phyloP scores from a whole-genome alignment of 2,797 vertebrate species.

The Falco berigora region DNA sequence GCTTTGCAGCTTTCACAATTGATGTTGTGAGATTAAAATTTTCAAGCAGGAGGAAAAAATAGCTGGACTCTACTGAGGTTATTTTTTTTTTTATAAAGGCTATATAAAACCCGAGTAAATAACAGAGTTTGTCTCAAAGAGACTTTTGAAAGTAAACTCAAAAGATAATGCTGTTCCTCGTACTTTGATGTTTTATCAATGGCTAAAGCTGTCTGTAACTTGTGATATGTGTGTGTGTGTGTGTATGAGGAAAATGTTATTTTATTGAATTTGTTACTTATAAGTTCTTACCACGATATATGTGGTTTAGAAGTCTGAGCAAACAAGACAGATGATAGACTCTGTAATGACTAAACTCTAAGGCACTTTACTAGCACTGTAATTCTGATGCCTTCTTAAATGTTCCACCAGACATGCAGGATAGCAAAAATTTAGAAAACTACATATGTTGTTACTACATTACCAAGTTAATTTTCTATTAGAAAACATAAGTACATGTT shows the following conservation, averaged over 20 bases:
- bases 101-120: neutral
- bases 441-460: neutral
- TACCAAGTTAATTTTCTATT: neutral
- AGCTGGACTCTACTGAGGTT: rapidly evolving
- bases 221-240: neutral
- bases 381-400: neutral
- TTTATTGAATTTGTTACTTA: neutral
- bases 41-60: neutral
- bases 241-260: neutral
- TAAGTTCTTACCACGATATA: neutral
- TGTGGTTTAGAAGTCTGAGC: neutral
- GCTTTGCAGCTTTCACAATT: neutral
- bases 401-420: neutral
- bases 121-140: neutral
- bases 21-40: neutral
- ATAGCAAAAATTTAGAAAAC: neutral
- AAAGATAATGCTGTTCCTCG: neutral
- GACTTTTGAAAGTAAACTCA: neutral
- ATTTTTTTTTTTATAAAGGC: neutral
- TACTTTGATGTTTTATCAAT: neutral
- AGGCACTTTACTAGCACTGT: neutral
- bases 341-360: neutral
- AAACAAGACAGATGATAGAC: neutral
- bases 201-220: neutral
- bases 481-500: neutral